These are phyloP conservation scores for Pammene aurita DNA, from an alignment of 2,888 invertebrate genomes.

Conservation along the genomic window DNA sequence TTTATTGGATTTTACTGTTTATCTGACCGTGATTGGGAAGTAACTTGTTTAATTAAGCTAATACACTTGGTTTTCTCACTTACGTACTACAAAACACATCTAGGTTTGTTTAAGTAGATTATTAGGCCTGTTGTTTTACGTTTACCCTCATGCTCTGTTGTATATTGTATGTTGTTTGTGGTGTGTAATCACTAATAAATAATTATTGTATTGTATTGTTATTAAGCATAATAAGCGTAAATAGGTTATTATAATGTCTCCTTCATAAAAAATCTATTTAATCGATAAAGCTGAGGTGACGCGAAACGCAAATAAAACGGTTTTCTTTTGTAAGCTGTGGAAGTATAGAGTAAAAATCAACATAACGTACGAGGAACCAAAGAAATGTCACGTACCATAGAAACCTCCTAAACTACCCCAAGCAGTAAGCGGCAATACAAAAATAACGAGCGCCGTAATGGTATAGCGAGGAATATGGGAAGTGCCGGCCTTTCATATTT, in stretches of 20 bases:
- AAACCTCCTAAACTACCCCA: constrained; percentile 22
- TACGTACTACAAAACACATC: neutral
- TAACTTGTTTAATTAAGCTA: neutral
- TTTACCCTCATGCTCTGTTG: too few relatives aligned
- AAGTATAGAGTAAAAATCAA: constrained; percentile 15
- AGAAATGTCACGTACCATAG: constrained; percentile 18
- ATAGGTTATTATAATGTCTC: too few relatives aligned
- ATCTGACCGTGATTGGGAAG: constrained; percentile 1
- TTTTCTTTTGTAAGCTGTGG: neutral
- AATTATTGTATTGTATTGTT: too few relatives aligned
- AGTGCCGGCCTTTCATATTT: constrained; percentile 41
- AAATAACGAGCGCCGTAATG: constrained; percentile 38
- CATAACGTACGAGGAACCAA: constrained; percentile 1
- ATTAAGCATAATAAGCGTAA: too few relatives aligned
- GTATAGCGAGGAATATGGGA: constrained; percentile 35
- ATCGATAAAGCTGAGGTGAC: neutral
- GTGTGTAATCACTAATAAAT: too few relatives aligned
- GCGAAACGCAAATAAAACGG: neutral
- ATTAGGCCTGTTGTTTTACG: too few relatives aligned
- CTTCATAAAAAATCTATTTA: too few relatives aligned
- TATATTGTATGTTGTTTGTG: too few relatives aligned
- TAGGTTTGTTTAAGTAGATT: neutral
- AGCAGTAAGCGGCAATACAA: constrained; percentile 35
- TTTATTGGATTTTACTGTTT: constrained; percentile 18
- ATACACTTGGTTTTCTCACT: neutral